These are phyloP conservation scores for Microtus oregoni DNA, from an alignment of 2,113 vertebrate species.

Conservation along the genomic window DNA sequence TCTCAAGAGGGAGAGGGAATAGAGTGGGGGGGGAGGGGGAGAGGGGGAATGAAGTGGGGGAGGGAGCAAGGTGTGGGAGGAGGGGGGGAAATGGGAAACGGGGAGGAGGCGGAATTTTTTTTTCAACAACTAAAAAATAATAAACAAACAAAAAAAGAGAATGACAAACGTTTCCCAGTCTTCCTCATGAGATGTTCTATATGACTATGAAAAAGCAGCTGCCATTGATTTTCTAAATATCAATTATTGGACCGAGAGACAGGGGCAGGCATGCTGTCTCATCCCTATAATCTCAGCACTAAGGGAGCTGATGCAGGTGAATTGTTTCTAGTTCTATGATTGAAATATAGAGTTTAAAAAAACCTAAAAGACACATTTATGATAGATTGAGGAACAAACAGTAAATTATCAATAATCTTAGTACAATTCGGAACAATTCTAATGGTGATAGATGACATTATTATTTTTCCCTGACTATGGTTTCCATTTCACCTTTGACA, in stretches of 20 bases:
- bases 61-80: too few species aligned
- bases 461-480: too few species aligned
- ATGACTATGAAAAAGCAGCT: neutral
- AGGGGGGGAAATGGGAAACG: too few species aligned
- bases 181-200: neutral
- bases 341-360: neutral
- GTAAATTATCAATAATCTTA: neutral
- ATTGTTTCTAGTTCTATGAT: neutral
- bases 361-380: neutral
- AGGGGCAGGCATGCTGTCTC: neutral
- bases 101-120: too few species aligned
- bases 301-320: neutral
- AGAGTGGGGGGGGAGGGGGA: too few species aligned
- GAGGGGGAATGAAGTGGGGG: too few species aligned
- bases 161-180: too few species aligned
- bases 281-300: neutral
- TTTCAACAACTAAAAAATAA: too few species aligned
- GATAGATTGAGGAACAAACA: neutral
- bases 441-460: too few species aligned
- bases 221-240: neutral
- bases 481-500: neutral
- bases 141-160: too few species aligned
- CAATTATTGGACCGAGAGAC: neutral
- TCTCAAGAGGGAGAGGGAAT: too few species aligned
- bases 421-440: neutral